A percentile compares a stretch with the other conserved stretches of the same genome.
These are phyloP conservation scores for Machimus atricapillus DNA, from an alignment of 2,888 invertebrate genomes.

Conservation along the genomic window DNA sequence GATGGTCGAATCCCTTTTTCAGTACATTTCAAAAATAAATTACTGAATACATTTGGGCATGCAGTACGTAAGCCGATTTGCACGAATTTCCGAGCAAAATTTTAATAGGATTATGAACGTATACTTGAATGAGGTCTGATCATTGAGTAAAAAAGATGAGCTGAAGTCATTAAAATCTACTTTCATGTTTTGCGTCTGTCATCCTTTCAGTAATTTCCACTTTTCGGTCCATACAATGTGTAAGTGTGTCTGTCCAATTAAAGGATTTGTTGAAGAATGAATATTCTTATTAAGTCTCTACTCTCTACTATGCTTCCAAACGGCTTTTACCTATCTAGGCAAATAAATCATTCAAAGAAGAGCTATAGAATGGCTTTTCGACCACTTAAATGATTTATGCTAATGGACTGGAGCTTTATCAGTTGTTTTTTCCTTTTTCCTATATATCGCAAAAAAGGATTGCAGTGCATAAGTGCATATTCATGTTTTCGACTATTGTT, in stretches of 20 bases:
- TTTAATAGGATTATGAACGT: not conserved
- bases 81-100: not conserved
- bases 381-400: not conserved
- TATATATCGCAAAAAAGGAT: not conserved
- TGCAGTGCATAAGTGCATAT: not conserved
- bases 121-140: not conserved
- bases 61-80: not conserved
- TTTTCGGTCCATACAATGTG: not conserved
- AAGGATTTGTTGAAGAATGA: not conserved
- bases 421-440: not conserved
- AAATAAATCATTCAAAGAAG: not conserved
- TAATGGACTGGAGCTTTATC: not conserved
- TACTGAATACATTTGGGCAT: not conserved
- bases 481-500: constrained; percentile 11
- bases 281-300: not conserved
- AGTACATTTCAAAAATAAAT: not conserved
- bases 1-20: not conserved
- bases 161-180: not conserved
- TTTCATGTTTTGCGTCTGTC: not conserved
- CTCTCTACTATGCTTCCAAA: not conserved
- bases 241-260: not conserved
- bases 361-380: not conserved
- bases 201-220: not conserved
- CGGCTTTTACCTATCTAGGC: not conserved
- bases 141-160: not conserved